These are phyloP conservation scores for Pachliopta kotzebuea DNA, from an alignment of 2,888 invertebrate species.

Conservation along the genomic window DNA sequence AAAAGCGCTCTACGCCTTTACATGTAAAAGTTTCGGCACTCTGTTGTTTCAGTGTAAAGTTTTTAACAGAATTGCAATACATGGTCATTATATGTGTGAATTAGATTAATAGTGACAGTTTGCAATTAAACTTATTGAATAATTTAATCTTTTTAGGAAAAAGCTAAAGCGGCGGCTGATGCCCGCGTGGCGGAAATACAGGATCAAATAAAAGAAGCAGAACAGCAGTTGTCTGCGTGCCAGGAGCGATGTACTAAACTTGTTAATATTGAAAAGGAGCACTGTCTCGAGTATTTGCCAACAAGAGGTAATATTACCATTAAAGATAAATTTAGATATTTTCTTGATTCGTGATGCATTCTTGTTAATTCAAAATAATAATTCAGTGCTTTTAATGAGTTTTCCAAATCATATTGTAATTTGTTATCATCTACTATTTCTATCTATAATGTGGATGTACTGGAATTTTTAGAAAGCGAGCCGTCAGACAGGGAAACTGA, in stretches of 20 bases:
- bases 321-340: background rate
- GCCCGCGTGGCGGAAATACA: slow-evolving; percentile 47
- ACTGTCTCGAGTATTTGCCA: slow-evolving; percentile 62
- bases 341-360: too few relatives aligned
- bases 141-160: slow-evolving; percentile 49
- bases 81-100: too few relatives aligned
- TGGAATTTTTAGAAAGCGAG: slow-evolving; percentile 53
- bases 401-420: too few relatives aligned
- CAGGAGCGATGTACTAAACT: slow-evolving; percentile 56
- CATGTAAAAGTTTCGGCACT: too few relatives aligned
- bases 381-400: too few relatives aligned
- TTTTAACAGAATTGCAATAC: too few relatives aligned
- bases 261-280: slow-evolving; percentile 55
- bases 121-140: background rate
- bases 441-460: background rate
- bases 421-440: too few relatives aligned
- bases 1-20: too few relatives aligned
- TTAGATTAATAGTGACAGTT: too few relatives aligned
- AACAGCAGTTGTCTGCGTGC: slow-evolving; percentile 47
- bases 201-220: slow-evolving; percentile 50
- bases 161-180: slow-evolving; percentile 43
- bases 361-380: too few relatives aligned
- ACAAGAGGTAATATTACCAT: slow-evolving; percentile 50
- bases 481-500: slow-evolving; percentile 72
- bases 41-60: too few relatives aligned